Percentiles rank a stretch among this genome's conserved stretches.
Conservation (phyloP, 2,113 vertebrate species). For the Progne subis region DNA sequence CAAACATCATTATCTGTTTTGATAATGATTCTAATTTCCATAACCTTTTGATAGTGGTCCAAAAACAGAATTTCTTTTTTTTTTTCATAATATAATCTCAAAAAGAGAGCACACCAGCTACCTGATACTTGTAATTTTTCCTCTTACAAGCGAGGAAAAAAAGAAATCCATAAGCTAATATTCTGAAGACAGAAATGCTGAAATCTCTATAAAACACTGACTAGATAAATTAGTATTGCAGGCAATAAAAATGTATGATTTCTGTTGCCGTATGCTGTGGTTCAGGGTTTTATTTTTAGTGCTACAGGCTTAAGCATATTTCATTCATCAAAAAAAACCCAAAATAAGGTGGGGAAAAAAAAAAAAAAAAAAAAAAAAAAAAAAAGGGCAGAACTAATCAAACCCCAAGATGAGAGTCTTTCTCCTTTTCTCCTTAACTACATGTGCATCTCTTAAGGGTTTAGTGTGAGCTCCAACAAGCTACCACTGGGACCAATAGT, state of each 20-base stretch:
- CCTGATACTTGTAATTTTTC: not conserved
- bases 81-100: not conserved
- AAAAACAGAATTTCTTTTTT: not conserved
- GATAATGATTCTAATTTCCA: not conserved
- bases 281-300: not conserved
- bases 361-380: not conserved
- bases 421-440: not conserved
- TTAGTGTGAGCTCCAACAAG: constrained; percentile 9
- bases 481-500: constrained; percentile 46
- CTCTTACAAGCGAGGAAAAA: not conserved
- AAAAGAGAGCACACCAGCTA: not conserved
- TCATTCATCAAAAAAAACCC: not conserved
- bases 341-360: not conserved
- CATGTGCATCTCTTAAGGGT: constrained; percentile 5
- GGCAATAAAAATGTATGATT: not conserved
- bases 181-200: not conserved
- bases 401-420: not conserved
- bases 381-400: not conserved
- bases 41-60: not conserved
- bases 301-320: not conserved
- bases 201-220: not conserved
- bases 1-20: not conserved
- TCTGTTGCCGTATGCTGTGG: not conserved
- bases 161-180: not conserved
- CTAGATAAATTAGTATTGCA: not conserved